Conservation (phyloP, 2,888 invertebrate species). For the Cremastobaeus sp. region DNA sequence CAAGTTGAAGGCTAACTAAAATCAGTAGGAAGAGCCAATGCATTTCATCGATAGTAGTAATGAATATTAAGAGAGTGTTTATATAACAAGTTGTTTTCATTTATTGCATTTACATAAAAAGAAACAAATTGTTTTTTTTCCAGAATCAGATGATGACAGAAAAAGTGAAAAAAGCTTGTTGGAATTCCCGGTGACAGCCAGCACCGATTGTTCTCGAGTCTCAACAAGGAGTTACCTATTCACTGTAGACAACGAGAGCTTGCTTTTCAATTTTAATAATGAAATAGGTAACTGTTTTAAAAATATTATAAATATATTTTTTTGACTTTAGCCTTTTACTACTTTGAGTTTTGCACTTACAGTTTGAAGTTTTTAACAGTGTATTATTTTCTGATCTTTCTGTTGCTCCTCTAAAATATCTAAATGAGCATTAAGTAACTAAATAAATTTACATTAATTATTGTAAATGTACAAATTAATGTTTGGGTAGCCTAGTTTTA, state of each 20-base stretch:
- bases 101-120: no score
- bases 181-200: slow-evolving; percentile 85
- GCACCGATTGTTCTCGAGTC: slow-evolving; percentile 86
- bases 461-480: no score
- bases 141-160: slow-evolving; percentile 68
- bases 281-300: slow-evolving; percentile 79
- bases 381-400: no score
- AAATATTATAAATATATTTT: background rate
- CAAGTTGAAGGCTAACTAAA: no score
- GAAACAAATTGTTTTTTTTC: slow-evolving; percentile 26
- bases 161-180: slow-evolving; percentile 78
- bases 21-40: no score
- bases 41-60: no score
- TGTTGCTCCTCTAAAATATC: no score
- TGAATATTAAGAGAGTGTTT: no score
- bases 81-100: no score
- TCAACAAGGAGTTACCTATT: slow-evolving; percentile 85
- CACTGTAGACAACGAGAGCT: slow-evolving; percentile 85
- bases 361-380: background rate
- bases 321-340: background rate
- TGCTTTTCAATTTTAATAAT: slow-evolving; percentile 84
- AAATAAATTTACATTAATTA: no score
- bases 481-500: no score
- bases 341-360: background rate
- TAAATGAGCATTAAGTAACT: no score